Evolutionary conservation across 2,888 invertebrate species (phyloP), one percentile per base, ranked within the genome.

Genomic region (Anodontia alba): DNA sequence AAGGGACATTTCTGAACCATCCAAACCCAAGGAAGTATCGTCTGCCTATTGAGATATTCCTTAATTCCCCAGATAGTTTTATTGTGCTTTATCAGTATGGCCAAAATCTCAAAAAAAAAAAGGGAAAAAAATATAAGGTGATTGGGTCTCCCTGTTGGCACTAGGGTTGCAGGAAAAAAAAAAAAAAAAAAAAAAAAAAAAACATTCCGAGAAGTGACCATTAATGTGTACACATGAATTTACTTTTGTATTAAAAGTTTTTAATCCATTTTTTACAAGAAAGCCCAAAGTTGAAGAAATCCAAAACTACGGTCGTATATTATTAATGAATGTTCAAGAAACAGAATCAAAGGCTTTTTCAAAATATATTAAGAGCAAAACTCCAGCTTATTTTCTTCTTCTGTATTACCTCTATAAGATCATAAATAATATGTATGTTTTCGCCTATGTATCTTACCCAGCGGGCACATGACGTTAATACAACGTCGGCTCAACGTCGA

Each of bases 201-300:
- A 57, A 23, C 57, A 57, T 1, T 57, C 57, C 10, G 57, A 57
- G 29, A 57, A 20, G 57, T 57, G 29, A 57, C 57, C 57, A 29
- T 57, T 57, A 26, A 57, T 57, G 29, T 57, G 23, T 57, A 57
- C 57, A 23, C 57, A 57, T 26, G 57, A 26, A 29, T 57, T 57
- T 29, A n/a, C n/a, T n/a, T n/a, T n/a, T n/a, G 29, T 57, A 57
- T 57, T 23, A 57, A 57, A 57, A 10, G 17, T 57, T 10, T 57
- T 57, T 57, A 26, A n/a, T 57, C 57, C 57, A 57, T 26, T 26
- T 57, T 26, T 51, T 51, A 57, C 23, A 57, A 57, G 57, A 57
- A 5, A 17, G 7, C 10, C 57, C 57, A 57, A 57, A 57, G 29
- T 7, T 57, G 29, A 57, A 57, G 29, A 23, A 57, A 57, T 57